Conservation (phyloP, 2,113 vertebrate species). For the Psilopsiagon aymara region DNA sequence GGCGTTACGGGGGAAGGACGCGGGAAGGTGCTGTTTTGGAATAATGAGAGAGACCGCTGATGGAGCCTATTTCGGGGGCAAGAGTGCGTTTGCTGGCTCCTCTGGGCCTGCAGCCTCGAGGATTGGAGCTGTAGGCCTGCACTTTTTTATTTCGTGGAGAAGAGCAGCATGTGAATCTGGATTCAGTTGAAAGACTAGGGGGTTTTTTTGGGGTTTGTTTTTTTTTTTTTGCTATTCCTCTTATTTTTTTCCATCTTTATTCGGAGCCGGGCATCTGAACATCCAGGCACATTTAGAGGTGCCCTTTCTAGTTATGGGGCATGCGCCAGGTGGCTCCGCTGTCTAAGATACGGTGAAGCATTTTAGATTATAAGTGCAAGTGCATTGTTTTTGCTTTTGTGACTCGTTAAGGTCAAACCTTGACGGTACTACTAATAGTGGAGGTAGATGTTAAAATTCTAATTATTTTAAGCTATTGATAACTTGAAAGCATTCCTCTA, state of each 20-base stretch:
- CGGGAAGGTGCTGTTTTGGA: fast-evolving
- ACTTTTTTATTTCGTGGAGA: fast-evolving
- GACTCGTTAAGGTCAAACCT: not conserved
- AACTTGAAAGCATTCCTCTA: fast-evolving
- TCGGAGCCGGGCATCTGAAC: not conserved
- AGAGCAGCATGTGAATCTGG: not conserved
- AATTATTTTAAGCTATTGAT: not conserved
- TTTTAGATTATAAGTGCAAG: not conserved
- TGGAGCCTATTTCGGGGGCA: fast-evolving
- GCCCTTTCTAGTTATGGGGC: fast-evolving
- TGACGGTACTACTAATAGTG: not conserved
- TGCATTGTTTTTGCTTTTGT: not conserved
- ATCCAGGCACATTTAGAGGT: fast-evolving
- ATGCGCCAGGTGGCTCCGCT: fast-evolving
- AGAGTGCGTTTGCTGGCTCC: fast-evolving
- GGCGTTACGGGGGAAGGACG: not conserved
- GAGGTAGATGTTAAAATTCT: not conserved
- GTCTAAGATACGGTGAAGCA: not conserved
- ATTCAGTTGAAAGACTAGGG: not conserved
- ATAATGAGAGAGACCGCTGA: fast-evolving
- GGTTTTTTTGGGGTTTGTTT: too few species aligned
- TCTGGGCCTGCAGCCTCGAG: not conserved
- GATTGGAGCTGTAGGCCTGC: not conserved
- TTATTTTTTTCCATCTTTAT: fast-evolving
- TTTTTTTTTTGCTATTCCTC: fast-evolving